These are phyloP conservation scores for Cynaeus angustus DNA, from an alignment of 2,888 invertebrate genomes.

Conservation along the genomic window DNA sequence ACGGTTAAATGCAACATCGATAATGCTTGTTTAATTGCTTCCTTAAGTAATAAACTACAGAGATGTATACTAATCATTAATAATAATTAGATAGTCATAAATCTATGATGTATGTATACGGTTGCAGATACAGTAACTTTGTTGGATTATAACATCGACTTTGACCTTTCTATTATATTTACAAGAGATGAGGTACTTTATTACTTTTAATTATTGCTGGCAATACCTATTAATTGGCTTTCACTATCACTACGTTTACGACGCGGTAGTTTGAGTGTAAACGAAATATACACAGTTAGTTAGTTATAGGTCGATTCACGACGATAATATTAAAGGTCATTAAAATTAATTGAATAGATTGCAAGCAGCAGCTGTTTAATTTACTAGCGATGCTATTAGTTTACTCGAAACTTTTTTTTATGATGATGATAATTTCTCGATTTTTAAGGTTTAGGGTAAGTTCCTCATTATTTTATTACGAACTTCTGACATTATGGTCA, in stretches of 20 bases:
- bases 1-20: background rate
- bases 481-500: too few relatives aligned
- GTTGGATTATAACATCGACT: constrained; percentile 2
- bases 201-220: constrained; percentile 1
- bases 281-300: background rate
- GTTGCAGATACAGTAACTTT: constrained; percentile 2
- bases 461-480: too few relatives aligned
- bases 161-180: constrained; percentile 9
- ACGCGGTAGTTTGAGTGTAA: background rate
- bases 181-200: background rate
- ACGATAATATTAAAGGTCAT: background rate
- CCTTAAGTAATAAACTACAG: constrained; percentile 9
- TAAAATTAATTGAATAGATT: constrained; percentile 2
- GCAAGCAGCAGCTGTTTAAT: background rate
- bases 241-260: background rate
- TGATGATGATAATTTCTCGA: too few relatives aligned
- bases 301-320: background rate
- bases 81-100: constrained; percentile 15
- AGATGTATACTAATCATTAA: constrained; percentile 6
- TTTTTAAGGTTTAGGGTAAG: background rate
- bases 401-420: background rate
- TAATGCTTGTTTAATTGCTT: constrained; percentile 14
- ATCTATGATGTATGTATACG: background rate
- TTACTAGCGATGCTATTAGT: background rate
- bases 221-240: background rate